Percentiles rank a stretch among this genome's conserved stretches.
Conservation (phyloP, 2,797 vertebrate genomes). For the Megalops cyprinoides region DNA sequence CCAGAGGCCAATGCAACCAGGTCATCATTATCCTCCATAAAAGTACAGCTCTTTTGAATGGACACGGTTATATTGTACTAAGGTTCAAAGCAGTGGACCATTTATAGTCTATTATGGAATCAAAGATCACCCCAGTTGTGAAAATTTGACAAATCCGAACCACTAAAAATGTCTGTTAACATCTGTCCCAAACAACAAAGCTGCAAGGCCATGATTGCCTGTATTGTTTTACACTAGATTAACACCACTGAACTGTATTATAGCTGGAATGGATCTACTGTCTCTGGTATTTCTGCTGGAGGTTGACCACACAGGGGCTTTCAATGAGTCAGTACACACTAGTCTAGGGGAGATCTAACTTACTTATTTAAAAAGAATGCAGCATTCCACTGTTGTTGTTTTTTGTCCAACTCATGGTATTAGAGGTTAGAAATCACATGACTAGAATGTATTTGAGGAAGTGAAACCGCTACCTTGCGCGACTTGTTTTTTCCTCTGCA, state of each 20-base stretch:
- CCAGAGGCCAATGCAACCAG: neutral
- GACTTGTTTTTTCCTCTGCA: neutral
- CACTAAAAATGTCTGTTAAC: neutral
- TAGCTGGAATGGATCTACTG: neutral
- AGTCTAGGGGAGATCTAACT: neutral
- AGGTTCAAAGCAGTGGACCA: neutral
- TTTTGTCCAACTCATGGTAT: neutral
- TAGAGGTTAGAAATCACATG: neutral
- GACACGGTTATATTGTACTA: neutral
- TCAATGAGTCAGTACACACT: neutral
- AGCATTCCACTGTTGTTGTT: neutral
- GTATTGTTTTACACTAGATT: neutral
- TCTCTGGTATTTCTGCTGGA: neutral
- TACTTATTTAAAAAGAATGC: neutral
- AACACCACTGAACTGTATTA: neutral
- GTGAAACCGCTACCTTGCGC: neutral
- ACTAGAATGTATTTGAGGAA: neutral
- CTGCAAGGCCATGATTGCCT: neutral
- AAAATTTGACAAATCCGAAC: neutral
- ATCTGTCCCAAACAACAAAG: neutral
- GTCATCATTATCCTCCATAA: neutral
- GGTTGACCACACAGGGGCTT: neutral
- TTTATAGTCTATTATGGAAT: neutral
- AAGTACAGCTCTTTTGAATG: neutral
- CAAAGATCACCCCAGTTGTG: neutral